These are phyloP conservation scores for Cuniculus paca DNA, from an alignment of 2,797 vertebrate species.

Conservation along the genomic window DNA sequence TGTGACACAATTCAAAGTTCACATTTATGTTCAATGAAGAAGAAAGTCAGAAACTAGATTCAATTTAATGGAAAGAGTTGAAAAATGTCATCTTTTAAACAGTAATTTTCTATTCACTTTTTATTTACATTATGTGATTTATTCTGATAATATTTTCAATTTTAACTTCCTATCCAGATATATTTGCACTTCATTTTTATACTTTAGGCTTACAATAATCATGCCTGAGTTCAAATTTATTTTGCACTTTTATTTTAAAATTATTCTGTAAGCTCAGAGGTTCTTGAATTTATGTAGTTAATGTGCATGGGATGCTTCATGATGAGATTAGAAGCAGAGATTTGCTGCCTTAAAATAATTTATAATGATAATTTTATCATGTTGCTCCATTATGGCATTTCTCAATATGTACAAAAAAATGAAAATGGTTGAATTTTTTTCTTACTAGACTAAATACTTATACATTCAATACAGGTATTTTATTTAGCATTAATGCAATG, in stretches of 20 bases:
- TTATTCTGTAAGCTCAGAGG: constrained; percentile 4
- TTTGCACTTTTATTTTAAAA: constrained; percentile 27
- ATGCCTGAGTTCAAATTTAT: neutral
- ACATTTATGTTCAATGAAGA: constrained; percentile 58
- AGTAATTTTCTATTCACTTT: constrained; percentile 55
- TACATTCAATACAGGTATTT: neutral
- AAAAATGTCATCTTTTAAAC: constrained; percentile 60
- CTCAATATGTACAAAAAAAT: constrained; percentile 25
- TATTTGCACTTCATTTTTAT: neutral
- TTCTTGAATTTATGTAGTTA: constrained; percentile 29
- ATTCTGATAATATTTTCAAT: constrained; percentile 57
- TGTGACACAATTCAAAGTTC: constrained; percentile 46
- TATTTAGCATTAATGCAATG: neutral
- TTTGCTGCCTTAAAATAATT: constrained; percentile 30
- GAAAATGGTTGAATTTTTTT: neutral
- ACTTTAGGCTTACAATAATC: neutral
- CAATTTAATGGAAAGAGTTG: constrained; percentile 58
- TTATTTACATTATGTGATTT: constrained; percentile 55
- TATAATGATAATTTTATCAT: neutral
- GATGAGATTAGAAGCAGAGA: neutral
- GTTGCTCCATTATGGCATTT: neutral
- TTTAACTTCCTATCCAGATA: neutral
- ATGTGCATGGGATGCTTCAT: neutral
- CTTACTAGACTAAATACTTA: constrained; percentile 19
- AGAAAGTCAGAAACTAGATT: constrained; percentile 65